phyloP scores from a whole-genome alignment of 2,888 invertebrate genomes.

The Pseudoips prasinana region DNA sequence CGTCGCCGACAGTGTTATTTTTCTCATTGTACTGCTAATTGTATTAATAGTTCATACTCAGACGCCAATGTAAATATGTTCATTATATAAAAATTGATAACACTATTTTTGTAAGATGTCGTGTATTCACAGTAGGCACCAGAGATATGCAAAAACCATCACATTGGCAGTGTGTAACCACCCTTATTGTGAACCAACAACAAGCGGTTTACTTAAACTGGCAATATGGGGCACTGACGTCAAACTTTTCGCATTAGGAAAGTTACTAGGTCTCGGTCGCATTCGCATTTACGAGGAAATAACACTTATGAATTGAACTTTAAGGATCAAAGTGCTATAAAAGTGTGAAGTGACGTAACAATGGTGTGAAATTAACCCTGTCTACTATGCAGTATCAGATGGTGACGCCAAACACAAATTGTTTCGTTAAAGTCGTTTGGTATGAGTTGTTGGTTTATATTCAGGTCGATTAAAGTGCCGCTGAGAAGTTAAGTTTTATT shows the following conservation, averaged over 20 bases:
- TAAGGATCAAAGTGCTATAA: constrained; percentile 46
- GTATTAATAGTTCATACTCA: too few relatives aligned
- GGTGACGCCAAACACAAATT: constrained; percentile 37
- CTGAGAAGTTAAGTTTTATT: not conserved
- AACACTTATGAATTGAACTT: constrained; percentile 26
- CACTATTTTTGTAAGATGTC: not conserved
- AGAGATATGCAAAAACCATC: too few relatives aligned
- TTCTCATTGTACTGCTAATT: too few relatives aligned
- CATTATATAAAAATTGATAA: too few relatives aligned
- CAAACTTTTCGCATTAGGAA: constrained; percentile 71
- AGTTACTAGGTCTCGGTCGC: constrained; percentile 71
- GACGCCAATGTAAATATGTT: too few relatives aligned
- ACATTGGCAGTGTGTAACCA: too few relatives aligned
- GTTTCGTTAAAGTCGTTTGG: constrained; percentile 13
- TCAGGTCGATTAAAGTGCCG: constrained; percentile 6
- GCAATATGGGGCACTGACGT: constrained; percentile 63
- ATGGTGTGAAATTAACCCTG: constrained; percentile 52
- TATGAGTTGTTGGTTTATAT: constrained; percentile 11
- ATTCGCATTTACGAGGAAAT: constrained; percentile 32
- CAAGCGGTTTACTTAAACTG: constrained; percentile 26
- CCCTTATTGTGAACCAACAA: constrained; percentile 25
- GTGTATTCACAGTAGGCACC: not conserved
- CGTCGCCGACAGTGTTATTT: too few relatives aligned
- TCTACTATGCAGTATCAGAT: constrained; percentile 40
- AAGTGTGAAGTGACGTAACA: constrained; percentile 41